phyloP scores from a whole-genome alignment of 2,113 vertebrate genomes.

The Melanerpes aurifrons region DNA sequence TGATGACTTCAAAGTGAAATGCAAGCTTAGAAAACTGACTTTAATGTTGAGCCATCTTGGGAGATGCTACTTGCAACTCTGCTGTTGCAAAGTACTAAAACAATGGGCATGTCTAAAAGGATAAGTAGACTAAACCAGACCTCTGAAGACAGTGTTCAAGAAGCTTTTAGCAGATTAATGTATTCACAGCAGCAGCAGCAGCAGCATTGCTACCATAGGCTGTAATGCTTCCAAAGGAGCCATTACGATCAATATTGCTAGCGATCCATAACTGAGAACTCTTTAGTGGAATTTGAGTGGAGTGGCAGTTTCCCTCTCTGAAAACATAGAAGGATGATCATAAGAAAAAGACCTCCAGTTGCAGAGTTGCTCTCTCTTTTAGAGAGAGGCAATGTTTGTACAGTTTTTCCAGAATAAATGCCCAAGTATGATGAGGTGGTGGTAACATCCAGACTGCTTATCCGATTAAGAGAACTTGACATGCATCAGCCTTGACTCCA shows the following conservation, averaged over 20 bases:
- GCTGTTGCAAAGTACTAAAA: background rate
- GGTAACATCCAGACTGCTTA: background rate
- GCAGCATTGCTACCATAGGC: background rate
- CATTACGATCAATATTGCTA: slow-evolving; percentile 60
- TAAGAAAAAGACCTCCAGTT: background rate
- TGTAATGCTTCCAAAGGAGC: slow-evolving; percentile 56
- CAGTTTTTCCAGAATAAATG: background rate
- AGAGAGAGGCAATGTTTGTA: background rate
- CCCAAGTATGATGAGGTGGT: background rate
- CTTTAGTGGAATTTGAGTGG: slow-evolving; percentile 37
- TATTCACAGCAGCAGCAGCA: background rate
- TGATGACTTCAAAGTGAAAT: background rate
- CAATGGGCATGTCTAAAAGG: background rate
- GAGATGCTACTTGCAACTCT: background rate
- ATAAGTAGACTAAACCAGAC: background rate
- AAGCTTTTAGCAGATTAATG: slow-evolving; percentile 46
- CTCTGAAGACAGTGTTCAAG: background rate
- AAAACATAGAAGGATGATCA: background rate
- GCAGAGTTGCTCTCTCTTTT: background rate
- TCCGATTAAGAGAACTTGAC: background rate
- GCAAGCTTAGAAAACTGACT: background rate
- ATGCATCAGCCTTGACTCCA: background rate
- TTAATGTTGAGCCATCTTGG: background rate
- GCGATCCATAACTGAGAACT: slow-evolving; percentile 52
- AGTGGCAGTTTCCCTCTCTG: slow-evolving; percentile 18